Percentiles rank a stretch among this genome's conserved stretches.
Evolutionary conservation across 2,113 vertebrate genomes (phyloP).

Genomic region (Prionailurus viverrinus): DNA sequence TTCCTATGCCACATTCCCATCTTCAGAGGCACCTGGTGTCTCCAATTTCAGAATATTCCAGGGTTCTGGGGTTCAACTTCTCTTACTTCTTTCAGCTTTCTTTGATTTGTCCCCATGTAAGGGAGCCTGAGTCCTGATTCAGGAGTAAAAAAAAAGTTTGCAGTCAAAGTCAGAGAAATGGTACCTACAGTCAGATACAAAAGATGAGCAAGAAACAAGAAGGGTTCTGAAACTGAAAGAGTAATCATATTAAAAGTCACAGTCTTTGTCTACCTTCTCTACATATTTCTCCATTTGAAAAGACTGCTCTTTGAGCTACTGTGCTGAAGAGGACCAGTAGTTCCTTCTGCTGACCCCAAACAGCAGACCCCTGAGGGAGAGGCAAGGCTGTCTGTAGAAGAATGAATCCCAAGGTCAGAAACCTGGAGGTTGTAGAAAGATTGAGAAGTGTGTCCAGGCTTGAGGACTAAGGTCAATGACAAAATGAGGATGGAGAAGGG

Average conservation of each 20-base stretch:
- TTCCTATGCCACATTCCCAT: background rate
- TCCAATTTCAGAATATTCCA: slow-evolving; percentile 11
- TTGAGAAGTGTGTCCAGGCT: slow-evolving; percentile 30
- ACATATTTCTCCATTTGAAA: background rate
- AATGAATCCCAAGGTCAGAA: slow-evolving; percentile 28
- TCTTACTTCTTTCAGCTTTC: slow-evolving; percentile 31
- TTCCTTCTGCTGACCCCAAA: background rate
- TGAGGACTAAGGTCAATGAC: slow-evolving; percentile 46
- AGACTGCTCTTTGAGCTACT: background rate
- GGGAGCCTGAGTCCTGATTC: background rate
- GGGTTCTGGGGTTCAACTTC: background rate
- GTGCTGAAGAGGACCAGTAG: background rate
- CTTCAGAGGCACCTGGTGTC: background rate
- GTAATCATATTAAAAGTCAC: background rate
- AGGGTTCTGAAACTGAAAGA: background rate
- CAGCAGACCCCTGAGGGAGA: background rate
- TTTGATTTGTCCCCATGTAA: background rate
- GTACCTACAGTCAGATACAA: background rate
- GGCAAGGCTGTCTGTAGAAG: background rate
- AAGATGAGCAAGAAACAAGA: slow-evolving; percentile 1
- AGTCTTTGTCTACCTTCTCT: slow-evolving; percentile 17
- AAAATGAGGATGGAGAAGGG: slow-evolving; percentile 13
- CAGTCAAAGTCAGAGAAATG: slow-evolving; percentile 53
- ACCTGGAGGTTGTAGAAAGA: background rate
- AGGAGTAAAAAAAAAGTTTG: slow-evolving; percentile 21